phyloP scores from a whole-genome alignment of 2,797 vertebrate species.

The Coreius guichenoti region DNA sequence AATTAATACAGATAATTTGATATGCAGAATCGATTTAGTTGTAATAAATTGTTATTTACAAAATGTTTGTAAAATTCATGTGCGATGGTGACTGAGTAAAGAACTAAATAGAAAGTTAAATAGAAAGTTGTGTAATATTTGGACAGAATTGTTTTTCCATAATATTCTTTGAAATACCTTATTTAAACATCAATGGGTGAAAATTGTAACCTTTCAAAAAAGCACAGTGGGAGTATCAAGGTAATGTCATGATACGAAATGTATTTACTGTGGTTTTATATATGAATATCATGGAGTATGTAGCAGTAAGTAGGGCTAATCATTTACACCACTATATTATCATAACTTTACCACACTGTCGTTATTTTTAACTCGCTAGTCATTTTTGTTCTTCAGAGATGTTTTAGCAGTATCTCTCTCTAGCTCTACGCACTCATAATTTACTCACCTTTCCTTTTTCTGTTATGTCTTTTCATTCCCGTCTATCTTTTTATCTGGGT shows the following conservation, averaged over 20 bases:
- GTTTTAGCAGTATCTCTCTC: not conserved
- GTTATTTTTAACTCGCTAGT: not conserved
- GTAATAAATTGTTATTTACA: not conserved
- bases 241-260: not conserved
- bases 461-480: conserved; percentile 59
- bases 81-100: not conserved
- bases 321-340: not conserved
- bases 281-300: not conserved
- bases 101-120: not conserved
- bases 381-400: too few species aligned
- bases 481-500: conserved; percentile 51
- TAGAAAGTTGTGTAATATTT: not conserved
- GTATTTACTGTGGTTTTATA: not conserved
- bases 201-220: not conserved
- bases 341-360: not conserved
- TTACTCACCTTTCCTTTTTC: conserved; percentile 51
- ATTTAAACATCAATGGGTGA: not conserved
- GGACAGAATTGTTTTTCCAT: not conserved
- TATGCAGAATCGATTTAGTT: not conserved
- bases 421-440: not conserved
- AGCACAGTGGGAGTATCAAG: not conserved
- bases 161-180: not conserved
- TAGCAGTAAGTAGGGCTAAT: not conserved
- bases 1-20: not conserved
- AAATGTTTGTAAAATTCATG: not conserved